Conservation (phyloP, 1,140 invertebrate species). For the Procambarus virginalis region DNA sequence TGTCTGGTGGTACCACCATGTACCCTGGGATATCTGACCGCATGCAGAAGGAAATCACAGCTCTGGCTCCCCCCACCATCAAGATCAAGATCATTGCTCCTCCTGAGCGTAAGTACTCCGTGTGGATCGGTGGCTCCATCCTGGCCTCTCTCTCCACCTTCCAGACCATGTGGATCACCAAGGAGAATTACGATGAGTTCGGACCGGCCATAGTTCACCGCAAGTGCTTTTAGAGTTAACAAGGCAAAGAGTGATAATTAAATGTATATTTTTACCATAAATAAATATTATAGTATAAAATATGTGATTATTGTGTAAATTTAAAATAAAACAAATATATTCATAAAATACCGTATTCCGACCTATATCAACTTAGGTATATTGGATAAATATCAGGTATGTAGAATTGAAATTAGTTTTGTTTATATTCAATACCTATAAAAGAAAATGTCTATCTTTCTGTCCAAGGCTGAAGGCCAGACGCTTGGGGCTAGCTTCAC, state of each 20-base stretch:
- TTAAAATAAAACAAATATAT: neutral
- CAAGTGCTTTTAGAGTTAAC: neutral
- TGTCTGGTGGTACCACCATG: conserved; percentile 5
- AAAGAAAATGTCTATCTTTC: too few relatives aligned
- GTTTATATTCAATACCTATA: too few relatives aligned
- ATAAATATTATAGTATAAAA: neutral
- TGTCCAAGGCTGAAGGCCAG: too few relatives aligned
- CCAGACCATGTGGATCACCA: conserved; percentile 11
- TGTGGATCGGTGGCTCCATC: conserved; percentile 13
- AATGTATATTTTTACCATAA: neutral
- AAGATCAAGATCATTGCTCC: conserved; percentile 17
- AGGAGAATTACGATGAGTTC: neutral
- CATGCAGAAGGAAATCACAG: neutral
- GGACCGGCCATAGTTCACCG: neutral
- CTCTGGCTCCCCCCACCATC: conserved; percentile 6
- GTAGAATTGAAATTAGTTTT: too few relatives aligned
- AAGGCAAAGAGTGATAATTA: neutral
- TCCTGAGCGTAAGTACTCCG: conserved; percentile 8
- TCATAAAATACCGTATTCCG: neutral
- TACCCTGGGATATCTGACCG: conserved; percentile 7
- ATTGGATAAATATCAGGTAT: too few relatives aligned
- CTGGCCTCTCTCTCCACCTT: conserved; percentile 4
- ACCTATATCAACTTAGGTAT: too few relatives aligned
- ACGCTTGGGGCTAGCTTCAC: too few relatives aligned
- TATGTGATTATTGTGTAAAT: neutral